A percentile compares a stretch with the other conserved stretches of the same genome.
Conservation (phyloP, 2,888 invertebrate genomes). For the Drepanosiphum platanoidis region DNA sequence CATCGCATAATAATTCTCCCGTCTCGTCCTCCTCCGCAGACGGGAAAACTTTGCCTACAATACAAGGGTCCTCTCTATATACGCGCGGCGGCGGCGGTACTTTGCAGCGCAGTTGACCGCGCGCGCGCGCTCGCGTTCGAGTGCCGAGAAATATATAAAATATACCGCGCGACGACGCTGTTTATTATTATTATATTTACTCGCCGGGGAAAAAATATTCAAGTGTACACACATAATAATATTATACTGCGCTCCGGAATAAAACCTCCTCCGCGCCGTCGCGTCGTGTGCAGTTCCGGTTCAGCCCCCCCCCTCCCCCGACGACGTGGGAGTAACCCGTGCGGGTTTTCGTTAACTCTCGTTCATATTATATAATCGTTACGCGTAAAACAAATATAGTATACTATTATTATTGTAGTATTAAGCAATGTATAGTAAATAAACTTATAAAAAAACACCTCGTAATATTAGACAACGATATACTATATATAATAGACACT, state of each 20-base stretch:
- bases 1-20: not conserved
- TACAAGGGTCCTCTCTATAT: not conserved
- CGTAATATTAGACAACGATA: too few relatives aligned
- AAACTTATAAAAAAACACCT: too few relatives aligned
- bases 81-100: not conserved
- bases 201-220: not conserved
- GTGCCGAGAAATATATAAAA: not conserved
- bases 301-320: too few relatives aligned
- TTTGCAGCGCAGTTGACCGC: not conserved
- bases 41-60: not conserved
- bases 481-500: too few relatives aligned
- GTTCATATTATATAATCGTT: too few relatives aligned
- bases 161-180: not conserved
- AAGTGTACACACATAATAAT: not conserved
- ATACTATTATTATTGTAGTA: too few relatives aligned
- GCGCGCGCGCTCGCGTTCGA: not conserved
- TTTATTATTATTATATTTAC: conserved; percentile 1
- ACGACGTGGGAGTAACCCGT: too few relatives aligned
- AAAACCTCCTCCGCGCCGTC: too few relatives aligned
- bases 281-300: not conserved
- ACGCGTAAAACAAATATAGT: too few relatives aligned
- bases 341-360: too few relatives aligned
- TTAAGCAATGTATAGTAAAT: too few relatives aligned
- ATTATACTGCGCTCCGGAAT: not conserved
- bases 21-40: not conserved